Base-by-base conservation (phyloP, 2,888 invertebrate species). In the Tiliacea aurago region DNA sequence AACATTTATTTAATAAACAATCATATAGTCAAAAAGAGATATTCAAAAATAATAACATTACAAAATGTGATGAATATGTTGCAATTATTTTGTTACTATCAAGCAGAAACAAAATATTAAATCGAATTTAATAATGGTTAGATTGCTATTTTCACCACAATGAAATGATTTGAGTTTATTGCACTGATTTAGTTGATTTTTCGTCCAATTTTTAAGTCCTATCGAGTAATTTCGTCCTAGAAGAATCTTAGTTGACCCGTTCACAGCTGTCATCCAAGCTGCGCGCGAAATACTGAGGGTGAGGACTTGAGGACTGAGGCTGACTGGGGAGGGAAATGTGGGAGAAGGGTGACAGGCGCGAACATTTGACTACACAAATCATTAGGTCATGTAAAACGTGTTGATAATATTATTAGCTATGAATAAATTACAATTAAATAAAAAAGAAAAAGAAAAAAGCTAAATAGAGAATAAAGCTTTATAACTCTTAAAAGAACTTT, bases 221-320 rank as follows among this genome's bases (percentile, higher is more conserved):
- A n/a, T 20, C 37, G 20, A 51, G 10, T 56, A 47, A 68, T 68
- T 81, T 79, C 15, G 4, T 63, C 80, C 37, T 53, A 65, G 43
- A 28, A 45, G 80, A 80, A 53, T 83, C 84, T 73, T 64, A 53
- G 5, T 80, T 62, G 80, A 83, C 47, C 67, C 47, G 13, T 45
- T 37, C 18, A 15, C 70, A 77, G 15, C 80, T 81, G 73, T 66
- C 80, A 73, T 23, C 20, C 37, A 10, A 33, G 64, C 59, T 79
- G 80, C 80, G 80, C 84, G 80, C 83, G 80, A 83, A 80, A 83
- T 47, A 47, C 76, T 45, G 37, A 55, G 47, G n/a, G 5, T 58
- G n/a, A n/a, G n/a, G n/a, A n/a, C n/a, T n/a, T n/a, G n/a, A n/a
- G n/a, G n/a, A n/a, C n/a, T n/a, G 33, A 4, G 4, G 59, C 18